A percentile compares a stretch with the other conserved stretches of the same genome.
phyloP scores from a whole-genome alignment of 2,113 vertebrate genomes.

The Girardinichthys multiradiatus region DNA sequence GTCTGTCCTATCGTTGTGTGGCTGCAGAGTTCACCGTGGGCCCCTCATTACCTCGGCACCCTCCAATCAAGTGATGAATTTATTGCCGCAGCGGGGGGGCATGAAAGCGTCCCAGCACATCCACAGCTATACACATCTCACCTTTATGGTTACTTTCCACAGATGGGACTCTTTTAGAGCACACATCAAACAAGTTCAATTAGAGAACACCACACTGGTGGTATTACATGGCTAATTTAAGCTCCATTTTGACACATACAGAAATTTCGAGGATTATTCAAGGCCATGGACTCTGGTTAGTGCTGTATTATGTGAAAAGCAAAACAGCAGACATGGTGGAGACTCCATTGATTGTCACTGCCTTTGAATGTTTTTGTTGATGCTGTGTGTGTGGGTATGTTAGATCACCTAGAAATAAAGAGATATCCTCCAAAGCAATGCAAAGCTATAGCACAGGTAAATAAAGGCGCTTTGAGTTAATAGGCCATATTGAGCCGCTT shows the following conservation, averaged over 20 bases:
- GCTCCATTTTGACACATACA: constrained; percentile 21
- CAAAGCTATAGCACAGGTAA: constrained; percentile 12
- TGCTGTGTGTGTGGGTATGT: not conserved
- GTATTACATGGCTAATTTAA: constrained; percentile 29
- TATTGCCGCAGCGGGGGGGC: constrained; percentile 52
- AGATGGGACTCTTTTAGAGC: constrained; percentile 3
- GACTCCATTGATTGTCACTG: constrained; percentile 15
- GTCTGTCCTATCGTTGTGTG: constrained; percentile 27
- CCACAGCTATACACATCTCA: constrained; percentile 52
- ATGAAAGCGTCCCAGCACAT: constrained; percentile 51
- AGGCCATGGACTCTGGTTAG: not conserved
- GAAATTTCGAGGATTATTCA: constrained; percentile 28
- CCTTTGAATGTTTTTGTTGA: constrained; percentile 9
- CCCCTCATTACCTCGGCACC: constrained; percentile 66
- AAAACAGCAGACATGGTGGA: not conserved
- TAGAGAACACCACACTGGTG: constrained; percentile 21
- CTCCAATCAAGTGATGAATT: constrained; percentile 70
- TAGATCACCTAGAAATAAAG: constrained; percentile 35
- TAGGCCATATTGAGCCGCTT: constrained; percentile 50
- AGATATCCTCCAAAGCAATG: constrained; percentile 9
- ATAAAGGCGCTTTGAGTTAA: constrained; percentile 60
- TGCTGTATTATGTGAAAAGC: constrained; percentile 13
- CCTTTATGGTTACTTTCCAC: constrained; percentile 55
- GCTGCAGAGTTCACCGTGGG: constrained; percentile 21
- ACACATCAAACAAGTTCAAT: constrained; percentile 50